A percentile compares a stretch with the other conserved stretches of the same genome.
Evolutionary conservation across 1,140 invertebrate genomes (phyloP).

Genomic region (Stratiolaelaps scimitus): DNA sequence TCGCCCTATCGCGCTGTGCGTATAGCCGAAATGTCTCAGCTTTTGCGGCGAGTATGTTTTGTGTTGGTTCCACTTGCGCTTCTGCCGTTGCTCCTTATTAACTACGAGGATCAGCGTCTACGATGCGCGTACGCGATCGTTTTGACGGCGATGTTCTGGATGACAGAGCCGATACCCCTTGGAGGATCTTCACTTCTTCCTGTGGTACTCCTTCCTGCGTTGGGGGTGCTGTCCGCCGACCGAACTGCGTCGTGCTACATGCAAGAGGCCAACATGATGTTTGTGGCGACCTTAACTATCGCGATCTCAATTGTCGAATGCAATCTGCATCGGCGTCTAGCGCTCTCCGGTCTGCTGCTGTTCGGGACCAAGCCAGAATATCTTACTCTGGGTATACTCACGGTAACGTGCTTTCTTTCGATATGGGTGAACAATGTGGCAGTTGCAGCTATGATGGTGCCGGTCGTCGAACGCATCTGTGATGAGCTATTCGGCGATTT

Average conservation of each 20-base stretch:
- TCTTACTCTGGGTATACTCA: neutral
- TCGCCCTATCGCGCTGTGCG: no score
- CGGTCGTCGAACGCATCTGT: constrained; percentile 31
- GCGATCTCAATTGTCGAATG: constrained; percentile 18
- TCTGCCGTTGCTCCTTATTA: neutral
- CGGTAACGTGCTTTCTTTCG: constrained; percentile 5
- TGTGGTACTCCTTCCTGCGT: neutral
- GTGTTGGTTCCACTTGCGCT: neutral
- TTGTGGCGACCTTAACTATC: neutral
- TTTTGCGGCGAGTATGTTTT: neutral
- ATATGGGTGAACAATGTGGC: constrained; percentile 27
- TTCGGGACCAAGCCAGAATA: constrained; percentile 2
- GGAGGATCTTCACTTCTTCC: neutral
- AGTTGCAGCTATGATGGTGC: constrained; percentile 36
- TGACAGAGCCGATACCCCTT: neutral
- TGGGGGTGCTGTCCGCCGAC: neutral
- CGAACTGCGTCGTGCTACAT: constrained; percentile 9
- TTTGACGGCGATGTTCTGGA: constrained; percentile 7
- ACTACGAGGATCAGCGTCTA: neutral
- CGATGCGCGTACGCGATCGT: neutral
- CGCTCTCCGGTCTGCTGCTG: constrained; percentile 6
- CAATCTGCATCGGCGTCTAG: constrained; percentile 10
- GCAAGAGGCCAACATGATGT: constrained; percentile 24
- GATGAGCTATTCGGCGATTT: constrained; percentile 13
- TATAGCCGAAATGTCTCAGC: no score